Evolutionary conservation across 1,140 invertebrate genomes (phyloP), one percentile per base, ranked within the genome.

Genomic region (Drosophila pallidifrons): DNA sequence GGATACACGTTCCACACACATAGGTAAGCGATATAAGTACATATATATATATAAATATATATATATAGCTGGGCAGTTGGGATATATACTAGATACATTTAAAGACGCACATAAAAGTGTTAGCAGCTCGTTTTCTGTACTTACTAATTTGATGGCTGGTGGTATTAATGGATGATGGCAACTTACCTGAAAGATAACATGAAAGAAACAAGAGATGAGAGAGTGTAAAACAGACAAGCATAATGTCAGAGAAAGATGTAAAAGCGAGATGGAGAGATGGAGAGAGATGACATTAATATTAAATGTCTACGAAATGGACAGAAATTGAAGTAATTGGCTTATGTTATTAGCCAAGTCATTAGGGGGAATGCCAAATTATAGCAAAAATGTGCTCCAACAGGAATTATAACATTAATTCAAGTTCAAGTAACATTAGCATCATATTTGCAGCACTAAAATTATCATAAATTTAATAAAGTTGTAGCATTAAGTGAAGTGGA

Each of bases 151-250:
- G 85, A 88, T 81, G 83, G 63, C 83, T 89, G 85, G 77, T 83
- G 83, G 81, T 88, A 89, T 88, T 89, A 88, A 89, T 89, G 85
- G 85, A 77, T 89, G 83, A 89, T 89, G 77, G 82, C 83, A 89
- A 88, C 85, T 88, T 88, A 88, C 85, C 85, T 88, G 81, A 55
- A 86, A 79, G 64, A 86, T 25, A 63, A 63, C 46, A 51, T 8
- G 20, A 52, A 64, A 13, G 60, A 64, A 64, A 64, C 60, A 52
- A 15, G n/a, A 87, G 46, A 72, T 60, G 46, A 72, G 61, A 77
- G 35, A 76, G n/a, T 15, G 51, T 35, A 13, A 32, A 13, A 30
- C 25, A 52, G 28, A 28, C 5, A 28, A 16, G 25, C 10, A 52
- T n/a, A 6, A 32, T 32, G 10, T 38, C 20, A 38, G 35, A 38